Conservation (phyloP, 1,140 invertebrate genomes). For the Plutomurus gul region DNA sequence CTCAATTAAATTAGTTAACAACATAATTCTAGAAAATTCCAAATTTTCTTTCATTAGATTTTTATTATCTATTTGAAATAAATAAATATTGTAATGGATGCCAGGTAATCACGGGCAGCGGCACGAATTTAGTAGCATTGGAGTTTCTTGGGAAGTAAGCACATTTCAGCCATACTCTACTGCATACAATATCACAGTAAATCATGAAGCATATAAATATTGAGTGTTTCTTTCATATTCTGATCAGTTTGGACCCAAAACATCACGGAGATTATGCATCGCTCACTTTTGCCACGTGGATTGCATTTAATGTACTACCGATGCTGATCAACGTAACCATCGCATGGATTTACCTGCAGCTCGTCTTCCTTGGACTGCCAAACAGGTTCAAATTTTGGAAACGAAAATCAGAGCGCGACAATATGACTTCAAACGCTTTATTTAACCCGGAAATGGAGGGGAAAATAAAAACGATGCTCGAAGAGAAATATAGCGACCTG, state of each 20-base stretch:
- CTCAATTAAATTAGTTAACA: no score
- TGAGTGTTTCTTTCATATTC: neutral
- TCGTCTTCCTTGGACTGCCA: constrained; percentile 72
- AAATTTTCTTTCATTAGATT: no score
- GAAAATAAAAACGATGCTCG: constrained; percentile 61
- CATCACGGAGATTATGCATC: constrained; percentile 49
- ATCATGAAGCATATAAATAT: neutral
- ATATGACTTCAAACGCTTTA: constrained; percentile 11
- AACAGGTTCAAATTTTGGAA: constrained; percentile 43
- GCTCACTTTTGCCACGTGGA: constrained; percentile 72
- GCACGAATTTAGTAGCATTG: constrained; percentile 48
- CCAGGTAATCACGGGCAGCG: constrained; percentile 43
- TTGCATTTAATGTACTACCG: constrained; percentile 68
- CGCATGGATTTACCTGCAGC: constrained; percentile 69
- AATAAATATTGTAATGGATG: no score
- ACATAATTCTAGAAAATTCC: no score
- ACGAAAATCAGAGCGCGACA: neutral
- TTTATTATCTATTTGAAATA: no score
- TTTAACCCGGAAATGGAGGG: constrained; percentile 43
- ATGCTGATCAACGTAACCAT: constrained; percentile 75
- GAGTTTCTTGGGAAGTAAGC: constrained; percentile 51
- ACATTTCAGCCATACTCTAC: neutral
- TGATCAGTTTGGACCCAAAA: constrained; percentile 44
- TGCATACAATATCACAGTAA: neutral
- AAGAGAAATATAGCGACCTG: constrained; percentile 73